A percentile compares a stretch with the other conserved stretches of the same genome.
Evolutionary conservation across 2,113 vertebrate genomes (phyloP).

Genomic region (Serilophus lunatus): DNA sequence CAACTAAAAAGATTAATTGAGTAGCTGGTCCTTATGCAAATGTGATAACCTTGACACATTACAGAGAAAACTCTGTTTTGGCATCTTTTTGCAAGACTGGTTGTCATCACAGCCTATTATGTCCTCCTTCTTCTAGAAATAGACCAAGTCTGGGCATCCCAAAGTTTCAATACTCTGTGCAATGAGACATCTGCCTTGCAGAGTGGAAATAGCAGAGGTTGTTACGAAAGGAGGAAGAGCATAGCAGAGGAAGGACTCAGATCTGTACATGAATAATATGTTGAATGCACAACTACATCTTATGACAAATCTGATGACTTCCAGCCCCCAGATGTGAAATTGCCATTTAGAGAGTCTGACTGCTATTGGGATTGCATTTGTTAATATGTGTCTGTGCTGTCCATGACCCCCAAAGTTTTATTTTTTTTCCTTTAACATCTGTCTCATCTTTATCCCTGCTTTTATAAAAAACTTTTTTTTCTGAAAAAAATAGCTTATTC

Average conservation of each 20-base stretch:
- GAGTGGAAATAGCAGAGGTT: neutral
- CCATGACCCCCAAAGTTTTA: neutral
- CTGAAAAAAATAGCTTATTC: neutral
- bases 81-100: neutral
- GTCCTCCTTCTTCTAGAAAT: neutral
- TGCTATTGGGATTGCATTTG: neutral
- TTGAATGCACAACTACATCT: neutral
- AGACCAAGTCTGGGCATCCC: neutral
- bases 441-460: neutral
- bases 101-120: neutral
- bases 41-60: neutral
- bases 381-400: neutral
- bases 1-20: neutral
- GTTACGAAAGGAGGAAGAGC: neutral
- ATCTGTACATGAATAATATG: neutral
- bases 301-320: neutral
- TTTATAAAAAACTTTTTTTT: neutral
- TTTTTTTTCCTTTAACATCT: neutral
- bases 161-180: neutral
- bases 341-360: neutral
- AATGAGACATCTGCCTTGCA: neutral
- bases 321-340: neutral
- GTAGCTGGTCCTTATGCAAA: neutral
- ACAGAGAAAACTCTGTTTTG: neutral
- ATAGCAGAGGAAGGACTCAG: neutral